Base-by-base conservation (phyloP, 2,113 vertebrate species). In the Suncus etruscus region DNA sequence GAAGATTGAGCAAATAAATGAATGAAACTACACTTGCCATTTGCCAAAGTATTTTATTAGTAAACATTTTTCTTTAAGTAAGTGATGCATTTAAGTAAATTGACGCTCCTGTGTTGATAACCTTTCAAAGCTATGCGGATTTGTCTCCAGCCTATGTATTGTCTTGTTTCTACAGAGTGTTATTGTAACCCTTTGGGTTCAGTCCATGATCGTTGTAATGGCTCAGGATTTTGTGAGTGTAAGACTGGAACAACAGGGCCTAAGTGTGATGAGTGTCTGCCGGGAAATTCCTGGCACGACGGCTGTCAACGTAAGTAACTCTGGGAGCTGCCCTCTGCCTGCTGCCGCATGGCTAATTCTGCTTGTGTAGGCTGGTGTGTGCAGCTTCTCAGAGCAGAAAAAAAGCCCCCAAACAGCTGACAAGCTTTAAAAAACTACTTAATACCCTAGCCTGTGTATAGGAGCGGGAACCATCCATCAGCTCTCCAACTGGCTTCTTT, bases 151-250 rank as follows among this genome's bases (percentile, higher is more conserved):
- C 98, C 97, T 98, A 95, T 99, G 97, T 99, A 98, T 98, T 98
- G 97, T 99, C 98, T 99, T 98, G 98, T 99, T 98, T 99, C 98
- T 99, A 96, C 99, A 99, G 99, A 99, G 97, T 99, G 99, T 99
- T 98, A 98, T 98, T 99, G 99, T 99, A 99, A 99, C 98, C 98
- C 98, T 97, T 98, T 98, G 98, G 99, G 99, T 98, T 99, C 99
- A 98, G 98, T 99, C 98, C 98, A 97, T 98, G 98, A 98, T 97
- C 98, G 98, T 98, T 99, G 99, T 99, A 99, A 99, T 99, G 98
- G 98, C 98, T 99, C 98, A 98, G 99, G 99, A 99, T 98, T 98
- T 98, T 99, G 99, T 99, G 98, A 98, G 98, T 99, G 99, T 99
- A 99, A 99, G 98, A 98, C 98, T 97, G 99, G 99, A 98, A 97